These are phyloP conservation scores for Orestias chungarensis DNA, from an alignment of 2,797 vertebrate species.

Conservation along the genomic window DNA sequence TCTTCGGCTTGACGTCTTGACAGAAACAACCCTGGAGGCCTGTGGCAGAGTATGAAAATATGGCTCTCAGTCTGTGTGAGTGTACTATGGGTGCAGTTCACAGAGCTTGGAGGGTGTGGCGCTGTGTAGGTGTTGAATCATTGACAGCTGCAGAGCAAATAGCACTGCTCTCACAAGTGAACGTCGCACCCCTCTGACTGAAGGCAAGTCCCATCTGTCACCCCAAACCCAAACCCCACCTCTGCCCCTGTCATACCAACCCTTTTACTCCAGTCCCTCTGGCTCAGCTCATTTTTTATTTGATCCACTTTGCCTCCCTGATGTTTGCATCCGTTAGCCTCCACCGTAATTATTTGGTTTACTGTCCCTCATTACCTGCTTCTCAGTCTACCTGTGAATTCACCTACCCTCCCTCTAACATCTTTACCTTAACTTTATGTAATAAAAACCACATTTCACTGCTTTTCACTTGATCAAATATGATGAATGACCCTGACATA, in stretches of 20 bases:
- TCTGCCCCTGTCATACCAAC: conserved; percentile 8
- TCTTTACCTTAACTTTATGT: conserved; percentile 25
- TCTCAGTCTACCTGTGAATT: conserved; percentile 15
- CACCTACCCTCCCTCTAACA: neutral
- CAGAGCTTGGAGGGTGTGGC: conserved; percentile 38
- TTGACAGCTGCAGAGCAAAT: conserved; percentile 75
- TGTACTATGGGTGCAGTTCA: conserved; percentile 23
- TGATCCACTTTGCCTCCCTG: conserved; percentile 34
- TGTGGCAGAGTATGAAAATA: conserved; percentile 39
- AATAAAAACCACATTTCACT: conserved; percentile 26
- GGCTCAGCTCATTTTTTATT: conserved; percentile 28
- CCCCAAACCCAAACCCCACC: conserved; percentile 44
- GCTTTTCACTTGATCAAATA: conserved; percentile 9
- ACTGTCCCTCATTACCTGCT: conserved; percentile 12
- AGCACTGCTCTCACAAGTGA: conserved; percentile 67
- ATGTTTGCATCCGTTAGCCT: conserved; percentile 23
- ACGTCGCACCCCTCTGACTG: conserved; percentile 68
- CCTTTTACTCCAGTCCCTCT: conserved; percentile 13
- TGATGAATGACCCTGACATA: neutral
- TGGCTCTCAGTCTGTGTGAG: conserved; percentile 28
- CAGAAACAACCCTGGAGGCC: conserved; percentile 16
- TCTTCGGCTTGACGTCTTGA: conserved; percentile 53
- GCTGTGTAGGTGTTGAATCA: conserved; percentile 69
- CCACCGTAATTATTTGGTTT: conserved; percentile 26
- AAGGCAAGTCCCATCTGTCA: conserved; percentile 71